Percentiles rank a stretch among this genome's conserved stretches.
Conservation (phyloP, 2,113 vertebrate genomes). For the Microtus richardsoni region DNA sequence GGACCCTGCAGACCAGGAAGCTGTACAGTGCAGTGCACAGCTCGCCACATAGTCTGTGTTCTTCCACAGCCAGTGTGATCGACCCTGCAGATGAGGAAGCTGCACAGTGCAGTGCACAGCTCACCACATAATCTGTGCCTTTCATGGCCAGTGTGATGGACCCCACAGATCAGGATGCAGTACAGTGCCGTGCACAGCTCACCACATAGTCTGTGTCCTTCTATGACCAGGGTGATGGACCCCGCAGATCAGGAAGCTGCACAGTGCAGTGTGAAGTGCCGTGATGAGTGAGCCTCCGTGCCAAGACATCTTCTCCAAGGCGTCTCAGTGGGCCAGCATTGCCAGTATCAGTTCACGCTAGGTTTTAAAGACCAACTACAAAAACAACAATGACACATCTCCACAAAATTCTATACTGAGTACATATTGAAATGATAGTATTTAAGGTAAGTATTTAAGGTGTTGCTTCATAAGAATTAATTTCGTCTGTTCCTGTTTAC, state of each 20-base stretch:
- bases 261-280: not conserved
- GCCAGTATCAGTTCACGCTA: not conserved
- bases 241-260: not conserved
- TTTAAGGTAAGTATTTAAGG: not conserved
- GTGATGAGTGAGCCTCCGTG: not conserved
- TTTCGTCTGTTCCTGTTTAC: not conserved
- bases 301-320: not conserved
- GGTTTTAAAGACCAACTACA: not conserved
- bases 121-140: not conserved
- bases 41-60: too few relatives aligned
- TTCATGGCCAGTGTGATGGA: not conserved
- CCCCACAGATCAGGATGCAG: not conserved
- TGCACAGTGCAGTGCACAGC: too few relatives aligned
- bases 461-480: not conserved
- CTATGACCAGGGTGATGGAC: too few relatives aligned
- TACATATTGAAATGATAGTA: slow-evolving; percentile 1
- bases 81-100: too few relatives aligned
- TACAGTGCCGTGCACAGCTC: not conserved
- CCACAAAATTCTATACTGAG: not conserved
- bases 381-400: not conserved
- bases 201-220: too few relatives aligned
- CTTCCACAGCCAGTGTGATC: too few relatives aligned
- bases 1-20: not conserved
- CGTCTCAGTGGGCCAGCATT: not conserved
- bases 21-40: not conserved